Evolutionary conservation across 2,888 invertebrate genomes (phyloP), one percentile per base, ranked within the genome.

Genomic region (Laspeyria flexula): DNA sequence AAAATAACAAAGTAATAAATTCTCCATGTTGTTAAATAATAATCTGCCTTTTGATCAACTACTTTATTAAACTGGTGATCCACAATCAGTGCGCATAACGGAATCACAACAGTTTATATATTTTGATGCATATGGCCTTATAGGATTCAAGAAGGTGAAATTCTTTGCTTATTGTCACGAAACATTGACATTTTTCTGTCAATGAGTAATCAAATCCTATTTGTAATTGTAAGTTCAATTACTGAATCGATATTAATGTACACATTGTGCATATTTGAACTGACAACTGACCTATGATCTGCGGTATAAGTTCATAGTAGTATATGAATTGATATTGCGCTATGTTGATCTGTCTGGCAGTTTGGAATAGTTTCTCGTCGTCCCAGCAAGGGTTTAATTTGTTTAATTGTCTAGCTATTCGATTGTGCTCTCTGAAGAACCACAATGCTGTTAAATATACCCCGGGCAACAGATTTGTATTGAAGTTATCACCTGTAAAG

Each of bases 341-440:
- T 52, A 96, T 95, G 49, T 95, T 95, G 55, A 97, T 95, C 47
- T 96, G 92, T 60, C 96, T 91, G 4, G 77, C 69, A 1, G 70
- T 66, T 31, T 65, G 49, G 87, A 95, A 97, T 0, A 97, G 79
- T 1, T 95, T 96, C 85, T 97, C 96, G 73, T 97, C 97, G 65
- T 96, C 95, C 97, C 97, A 97, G 77, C 96, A 96, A 0, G 96
- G 96, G 84, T 97, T 97, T 0, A 97, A 88, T 31, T 93, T 90
- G 0, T 94, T 92, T 37, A 97, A 81, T 3, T 87, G 94, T 35
- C 93, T 94, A 0, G 97, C 97, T 1, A 96, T 74, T 23, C 96
- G 92, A 81, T 97, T 98, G 83, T 97, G 97, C 75, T 97, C 96
- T 44, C 97, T 91, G 43, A 70, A 75, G 51, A 75, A 72, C 80